Evolutionary conservation across 2,797 vertebrate species (phyloP).

Genomic region (Scolopax rusticola): DNA sequence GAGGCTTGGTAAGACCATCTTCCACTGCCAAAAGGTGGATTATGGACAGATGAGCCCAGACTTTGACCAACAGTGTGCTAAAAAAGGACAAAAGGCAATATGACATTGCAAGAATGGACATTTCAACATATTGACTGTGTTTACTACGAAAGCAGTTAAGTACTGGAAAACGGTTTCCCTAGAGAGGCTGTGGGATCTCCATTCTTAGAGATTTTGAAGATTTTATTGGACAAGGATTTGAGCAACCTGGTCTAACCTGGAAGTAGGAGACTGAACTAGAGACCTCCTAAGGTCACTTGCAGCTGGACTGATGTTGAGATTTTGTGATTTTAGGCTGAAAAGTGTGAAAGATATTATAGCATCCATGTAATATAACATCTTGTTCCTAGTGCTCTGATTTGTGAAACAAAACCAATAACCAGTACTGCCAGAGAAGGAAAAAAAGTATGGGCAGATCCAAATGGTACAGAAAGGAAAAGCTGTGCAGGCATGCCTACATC

Average conservation of each 20-base stretch:
- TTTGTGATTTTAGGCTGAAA: neutral
- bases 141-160: neutral
- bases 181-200: neutral
- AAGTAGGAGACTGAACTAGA: neutral
- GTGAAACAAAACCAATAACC: neutral
- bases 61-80: neutral
- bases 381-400: neutral
- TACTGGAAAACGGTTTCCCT: neutral
- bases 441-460: neutral
- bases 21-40: neutral
- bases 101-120: neutral
- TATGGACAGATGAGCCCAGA: neutral
- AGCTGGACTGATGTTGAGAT: neutral
- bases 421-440: neutral
- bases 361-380: neutral
- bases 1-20: neutral
- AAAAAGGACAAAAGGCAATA: neutral
- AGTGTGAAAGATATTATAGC: neutral
- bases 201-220: neutral
- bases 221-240: neutral
- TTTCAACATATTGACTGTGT: neutral
- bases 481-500: accelerated
- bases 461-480: neutral
- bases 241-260: neutral
- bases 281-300: neutral